These are phyloP conservation scores for Nomada fabriciana DNA, from an alignment of 2,888 invertebrate species.

Conservation along the genomic window DNA sequence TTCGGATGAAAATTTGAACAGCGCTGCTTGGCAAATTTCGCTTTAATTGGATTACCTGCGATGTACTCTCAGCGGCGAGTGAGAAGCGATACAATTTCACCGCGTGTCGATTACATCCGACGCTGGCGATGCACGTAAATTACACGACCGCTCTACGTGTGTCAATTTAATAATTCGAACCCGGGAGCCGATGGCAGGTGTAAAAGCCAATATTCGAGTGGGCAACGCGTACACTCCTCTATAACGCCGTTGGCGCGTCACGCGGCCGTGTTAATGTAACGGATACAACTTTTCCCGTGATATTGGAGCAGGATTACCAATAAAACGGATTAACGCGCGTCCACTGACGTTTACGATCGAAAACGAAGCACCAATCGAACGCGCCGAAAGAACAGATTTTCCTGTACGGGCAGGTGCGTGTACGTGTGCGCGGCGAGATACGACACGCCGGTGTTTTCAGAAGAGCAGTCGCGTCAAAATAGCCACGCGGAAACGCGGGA, in stretches of 20 bases:
- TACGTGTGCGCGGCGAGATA: not conserved
- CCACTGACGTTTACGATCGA: conserved; percentile 42
- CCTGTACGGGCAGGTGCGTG: not conserved
- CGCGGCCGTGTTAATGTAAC: conserved; percentile 50
- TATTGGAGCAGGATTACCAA: conserved; percentile 52
- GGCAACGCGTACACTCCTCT: conserved; percentile 24
- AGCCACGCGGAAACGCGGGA: conserved; percentile 7
- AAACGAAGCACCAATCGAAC: conserved; percentile 19
- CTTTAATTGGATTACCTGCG: conserved; percentile 56
- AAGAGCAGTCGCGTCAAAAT: not conserved
- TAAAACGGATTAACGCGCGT: conserved; percentile 54
- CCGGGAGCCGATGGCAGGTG: conserved; percentile 37
- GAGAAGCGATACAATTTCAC: conserved; percentile 51
- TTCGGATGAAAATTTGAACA: conserved; percentile 64
- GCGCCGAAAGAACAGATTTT: not conserved
- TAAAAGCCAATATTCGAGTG: conserved; percentile 61
- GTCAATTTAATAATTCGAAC: conserved; percentile 66
- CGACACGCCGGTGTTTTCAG: not conserved
- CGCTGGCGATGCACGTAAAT: conserved; percentile 49
- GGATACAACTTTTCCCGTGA: conserved; percentile 53
- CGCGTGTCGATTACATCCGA: conserved; percentile 66
- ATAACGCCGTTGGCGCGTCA: conserved; percentile 52
- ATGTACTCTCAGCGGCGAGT: conserved; percentile 38
- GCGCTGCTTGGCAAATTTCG: conserved; percentile 66
- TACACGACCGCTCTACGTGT: conserved; percentile 56